Percentiles rank a stretch among this genome's conserved stretches.
Conservation (phyloP, 1,140 invertebrate species). For the Oscheius sp. region DNA sequence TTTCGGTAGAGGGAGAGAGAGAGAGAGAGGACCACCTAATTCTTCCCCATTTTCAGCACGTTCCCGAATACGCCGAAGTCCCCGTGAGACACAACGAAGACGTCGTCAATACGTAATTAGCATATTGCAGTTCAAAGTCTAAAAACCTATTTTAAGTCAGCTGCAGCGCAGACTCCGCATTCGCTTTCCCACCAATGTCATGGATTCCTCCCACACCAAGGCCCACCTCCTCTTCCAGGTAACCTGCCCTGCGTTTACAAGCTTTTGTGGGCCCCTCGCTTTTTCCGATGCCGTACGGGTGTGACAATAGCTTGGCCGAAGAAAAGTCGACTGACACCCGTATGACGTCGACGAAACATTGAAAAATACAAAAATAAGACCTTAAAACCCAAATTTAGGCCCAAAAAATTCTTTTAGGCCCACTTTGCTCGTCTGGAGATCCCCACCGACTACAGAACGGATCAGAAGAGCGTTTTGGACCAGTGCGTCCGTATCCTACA, state of each 20-base stretch:
- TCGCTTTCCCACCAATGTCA: slow-evolving; percentile 35
- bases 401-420: slow-evolving; percentile 63
- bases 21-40: slow-evolving; percentile 23
- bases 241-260: no score
- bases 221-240: slow-evolving; percentile 82
- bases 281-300: no score
- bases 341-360: no score
- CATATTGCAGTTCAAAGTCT: slow-evolving; percentile 4
- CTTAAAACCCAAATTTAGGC: no score
- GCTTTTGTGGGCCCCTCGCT: no score
- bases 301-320: no score
- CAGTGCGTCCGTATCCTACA: slow-evolving; percentile 90
- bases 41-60: slow-evolving; percentile 65
- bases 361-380: no score
- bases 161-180: slow-evolving; percentile 30
- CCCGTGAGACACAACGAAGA: slow-evolving; percentile 99
- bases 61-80: slow-evolving; percentile 85
- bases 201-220: slow-evolving; percentile 74
- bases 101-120: slow-evolving; percentile 70
- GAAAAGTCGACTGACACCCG: no score
- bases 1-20: slow-evolving; percentile 66
- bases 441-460: slow-evolving; percentile 90
- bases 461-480: slow-evolving; percentile 92
- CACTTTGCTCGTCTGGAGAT: slow-evolving; percentile 76
- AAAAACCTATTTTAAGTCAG: slow-evolving; percentile 63